Conservation (phyloP, 2,113 vertebrate species). For the Fulmarus glacialis region DNA sequence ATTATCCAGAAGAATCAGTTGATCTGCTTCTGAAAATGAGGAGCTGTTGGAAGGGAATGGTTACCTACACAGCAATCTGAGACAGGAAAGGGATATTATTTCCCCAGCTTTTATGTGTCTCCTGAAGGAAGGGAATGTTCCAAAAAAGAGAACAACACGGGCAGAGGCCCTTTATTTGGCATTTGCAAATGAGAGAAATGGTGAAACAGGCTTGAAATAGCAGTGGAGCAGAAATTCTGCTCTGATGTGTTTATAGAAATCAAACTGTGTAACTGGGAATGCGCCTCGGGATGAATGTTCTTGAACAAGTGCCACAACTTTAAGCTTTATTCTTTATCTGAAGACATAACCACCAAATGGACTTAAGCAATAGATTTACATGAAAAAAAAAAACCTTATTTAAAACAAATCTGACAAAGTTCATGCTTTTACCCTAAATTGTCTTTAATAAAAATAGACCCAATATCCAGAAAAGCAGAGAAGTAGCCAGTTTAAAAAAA, state of each 20-base stretch:
- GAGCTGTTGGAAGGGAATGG: background rate
- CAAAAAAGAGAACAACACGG: background rate
- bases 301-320: background rate
- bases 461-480: background rate
- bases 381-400: background rate
- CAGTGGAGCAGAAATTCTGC: background rate
- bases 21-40: background rate
- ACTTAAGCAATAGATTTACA: background rate
- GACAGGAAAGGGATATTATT: background rate
- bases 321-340: background rate
- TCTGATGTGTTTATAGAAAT: background rate
- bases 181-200: background rate
- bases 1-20: background rate
- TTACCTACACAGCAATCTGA: background rate
- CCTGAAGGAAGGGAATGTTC: conserved; percentile 23
- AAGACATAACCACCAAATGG: background rate
- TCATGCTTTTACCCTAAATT: background rate
- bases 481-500: background rate
- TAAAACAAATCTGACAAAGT: background rate
- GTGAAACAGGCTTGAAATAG: conserved; percentile 20
- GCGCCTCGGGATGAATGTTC: background rate
- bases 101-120: background rate
- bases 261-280: background rate
- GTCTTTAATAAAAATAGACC: background rate
- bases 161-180: conserved; percentile 6